Conservation (phyloP, 1,140 invertebrate genomes). For the Eciton burchellii region DNA sequence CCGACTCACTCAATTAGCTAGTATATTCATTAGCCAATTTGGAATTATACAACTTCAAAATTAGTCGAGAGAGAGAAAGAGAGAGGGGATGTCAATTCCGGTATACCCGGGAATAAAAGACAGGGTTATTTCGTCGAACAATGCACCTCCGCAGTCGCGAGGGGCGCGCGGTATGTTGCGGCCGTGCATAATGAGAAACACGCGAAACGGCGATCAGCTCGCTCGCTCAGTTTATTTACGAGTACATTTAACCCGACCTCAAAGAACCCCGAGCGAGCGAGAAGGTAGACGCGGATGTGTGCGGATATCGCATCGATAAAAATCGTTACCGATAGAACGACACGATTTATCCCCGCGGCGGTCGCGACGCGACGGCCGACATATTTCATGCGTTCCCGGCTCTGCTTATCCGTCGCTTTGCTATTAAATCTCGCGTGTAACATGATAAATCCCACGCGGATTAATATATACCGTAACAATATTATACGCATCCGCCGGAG, state of each 20-base stretch:
- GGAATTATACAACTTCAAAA: not conserved
- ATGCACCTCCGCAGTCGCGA: not conserved
- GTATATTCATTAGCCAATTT: not conserved
- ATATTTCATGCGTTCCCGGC: slow-evolving; percentile 40
- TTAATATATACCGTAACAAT: slow-evolving; percentile 69
- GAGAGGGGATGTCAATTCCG: too few relatives aligned
- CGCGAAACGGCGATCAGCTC: slow-evolving; percentile 44
- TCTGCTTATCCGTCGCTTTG: slow-evolving; percentile 54
- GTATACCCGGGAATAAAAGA: slow-evolving; percentile 1
- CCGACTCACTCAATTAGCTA: not conserved
- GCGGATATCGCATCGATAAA: slow-evolving; percentile 12
- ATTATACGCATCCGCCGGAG: slow-evolving; percentile 59
- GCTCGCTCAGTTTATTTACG: slow-evolving; percentile 19
- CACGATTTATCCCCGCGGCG: slow-evolving; percentile 29
- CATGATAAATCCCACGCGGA: slow-evolving; percentile 65
- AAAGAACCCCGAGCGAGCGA: not conserved
- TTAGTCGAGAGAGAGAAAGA: too few relatives aligned
- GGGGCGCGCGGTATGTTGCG: not conserved
- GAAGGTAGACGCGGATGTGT: not conserved
- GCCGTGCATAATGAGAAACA: slow-evolving; percentile 31
- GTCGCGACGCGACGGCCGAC: not conserved
- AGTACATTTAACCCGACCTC: slow-evolving; percentile 13
- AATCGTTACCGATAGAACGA: slow-evolving; percentile 12
- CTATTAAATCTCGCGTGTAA: slow-evolving; percentile 51
- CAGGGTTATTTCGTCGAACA: slow-evolving; percentile 21